These are phyloP conservation scores for Sapajus apella DNA, from an alignment of 2,113 vertebrate genomes.

Conservation along the genomic window DNA sequence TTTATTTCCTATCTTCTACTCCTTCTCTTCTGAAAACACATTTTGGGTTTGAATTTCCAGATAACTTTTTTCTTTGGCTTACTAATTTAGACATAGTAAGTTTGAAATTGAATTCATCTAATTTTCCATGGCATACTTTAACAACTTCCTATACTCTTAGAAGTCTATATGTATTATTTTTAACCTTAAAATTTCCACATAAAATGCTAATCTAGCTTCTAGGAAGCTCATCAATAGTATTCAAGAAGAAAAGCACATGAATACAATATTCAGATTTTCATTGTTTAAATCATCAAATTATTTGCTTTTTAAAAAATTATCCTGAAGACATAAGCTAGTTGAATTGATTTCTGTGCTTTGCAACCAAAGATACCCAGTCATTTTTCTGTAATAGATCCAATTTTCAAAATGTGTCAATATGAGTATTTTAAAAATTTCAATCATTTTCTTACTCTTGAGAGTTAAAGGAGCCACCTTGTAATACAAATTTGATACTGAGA, in stretches of 20 bases:
- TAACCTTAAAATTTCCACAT: neutral
- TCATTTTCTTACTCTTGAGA: slow-evolving; percentile 28
- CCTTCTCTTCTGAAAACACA: neutral
- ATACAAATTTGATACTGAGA: neutral
- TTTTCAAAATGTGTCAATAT: neutral
- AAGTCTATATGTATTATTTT: neutral
- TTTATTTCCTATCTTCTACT: neutral
- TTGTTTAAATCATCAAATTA: slow-evolving; percentile 10
- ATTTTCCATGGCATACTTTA: neutral
- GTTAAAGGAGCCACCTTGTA: neutral
- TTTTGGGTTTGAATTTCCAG: neutral
- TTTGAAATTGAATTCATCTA: neutral
- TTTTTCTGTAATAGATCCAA: neutral
- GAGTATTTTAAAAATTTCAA: neutral
- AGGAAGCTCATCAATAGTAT: neutral
- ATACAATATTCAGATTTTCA: neutral
- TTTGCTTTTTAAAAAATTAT: neutral
- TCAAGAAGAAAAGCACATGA: neutral
- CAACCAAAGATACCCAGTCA: neutral
- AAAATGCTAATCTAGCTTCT: neutral
- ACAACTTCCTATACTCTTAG: neutral
- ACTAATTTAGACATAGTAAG: neutral
- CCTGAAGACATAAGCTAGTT: neutral
- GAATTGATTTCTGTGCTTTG: slow-evolving; percentile 8
- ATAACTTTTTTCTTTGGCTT: neutral